Percentiles rank a stretch among this genome's conserved stretches.
phyloP scores from a whole-genome alignment of 2,888 invertebrate species.

The Euphydryas editha region DNA sequence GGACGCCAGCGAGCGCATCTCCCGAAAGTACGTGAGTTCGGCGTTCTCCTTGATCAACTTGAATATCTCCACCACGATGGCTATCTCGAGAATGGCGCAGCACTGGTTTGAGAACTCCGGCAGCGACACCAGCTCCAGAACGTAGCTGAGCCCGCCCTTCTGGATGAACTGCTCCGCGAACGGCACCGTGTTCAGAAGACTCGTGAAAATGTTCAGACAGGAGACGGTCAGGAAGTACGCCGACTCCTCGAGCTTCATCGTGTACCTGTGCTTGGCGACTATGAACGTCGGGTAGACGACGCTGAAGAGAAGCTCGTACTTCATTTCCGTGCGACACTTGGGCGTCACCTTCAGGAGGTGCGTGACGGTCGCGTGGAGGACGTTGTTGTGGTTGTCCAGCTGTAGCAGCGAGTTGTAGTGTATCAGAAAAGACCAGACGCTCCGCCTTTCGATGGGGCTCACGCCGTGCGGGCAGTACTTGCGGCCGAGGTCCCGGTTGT shows the following conservation, averaged over 20 bases:
- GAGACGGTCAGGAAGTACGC: constrained; percentile 84
- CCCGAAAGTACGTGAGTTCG: constrained; percentile 60
- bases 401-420: constrained; percentile 83
- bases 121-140: constrained; percentile 79
- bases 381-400: constrained; percentile 76
- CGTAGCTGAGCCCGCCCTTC: constrained; percentile 82
- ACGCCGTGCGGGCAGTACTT: constrained; percentile 63
- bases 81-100: constrained; percentile 84
- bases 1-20: constrained; percentile 68
- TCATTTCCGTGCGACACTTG: constrained; percentile 79
- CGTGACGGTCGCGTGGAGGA: constrained; percentile 82
- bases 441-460: constrained; percentile 63
- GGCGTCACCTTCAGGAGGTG: constrained; percentile 85
- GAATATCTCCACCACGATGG: constrained; percentile 84
- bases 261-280: constrained; percentile 78
- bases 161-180: constrained; percentile 85
- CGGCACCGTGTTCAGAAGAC: constrained; percentile 78
- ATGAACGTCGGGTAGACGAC: constrained; percentile 85
- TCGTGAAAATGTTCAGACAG: constrained; percentile 84
- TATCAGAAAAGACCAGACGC: constrained; percentile 83
- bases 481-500: constrained; percentile 53
- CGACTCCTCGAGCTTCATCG: constrained; percentile 71
- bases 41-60: constrained; percentile 68
- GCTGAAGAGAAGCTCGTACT: constrained; percentile 82
- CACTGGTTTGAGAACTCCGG: constrained; percentile 83